Base-by-base conservation (phyloP, 2,113 vertebrate species). In the Thunnus thynnus region DNA sequence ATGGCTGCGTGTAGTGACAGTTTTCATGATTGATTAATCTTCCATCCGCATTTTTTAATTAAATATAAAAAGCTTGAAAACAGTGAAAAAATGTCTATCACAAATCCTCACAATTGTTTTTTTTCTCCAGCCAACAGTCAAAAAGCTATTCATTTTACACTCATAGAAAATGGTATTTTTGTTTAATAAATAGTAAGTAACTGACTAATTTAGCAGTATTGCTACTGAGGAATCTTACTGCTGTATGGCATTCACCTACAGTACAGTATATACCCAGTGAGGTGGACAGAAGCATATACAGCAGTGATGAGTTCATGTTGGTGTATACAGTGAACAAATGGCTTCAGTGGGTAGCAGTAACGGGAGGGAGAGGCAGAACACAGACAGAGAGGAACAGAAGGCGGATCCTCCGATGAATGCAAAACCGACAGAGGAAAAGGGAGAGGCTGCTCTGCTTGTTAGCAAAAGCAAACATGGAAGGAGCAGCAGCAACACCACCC, bases 371-470 rank as follows among this genome's bases (percentile, higher is more conserved):
- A 54, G 13, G 46, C 13, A 13, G 8, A 70, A 50, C 5, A 48
- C 12, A 77, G 30, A 58, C 62, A 4, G 22, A 80, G 44, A 68
- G 17, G 54, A 57, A 66, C 50, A 55, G 32, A 44, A 6, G 20
- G 58, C 63, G 20, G 79, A 71, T 68, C 52, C 47, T 51, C 27
- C 65, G 61, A 47, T 13, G 54, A 72, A 85, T 79, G 76, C 46
- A 32, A 36, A 55, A 71, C 66, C 52, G 70, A 64, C 51, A 17
- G 65, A 25, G 32, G 18, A 64, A 41, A 63, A 25, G n/a, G 22
- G 44, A 61, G 54, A 76, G 32, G 72, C 58, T 62, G 50, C 54
- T 57, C 25, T 27, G 71, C 86, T 84, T 84, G 68, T 86, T 90
- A 82, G 73, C 14, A 67, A 56, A 70, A 62, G 41, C 13, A 69